phyloP scores from a whole-genome alignment of 1,140 invertebrate genomes.

The Ostrea edulis region DNA sequence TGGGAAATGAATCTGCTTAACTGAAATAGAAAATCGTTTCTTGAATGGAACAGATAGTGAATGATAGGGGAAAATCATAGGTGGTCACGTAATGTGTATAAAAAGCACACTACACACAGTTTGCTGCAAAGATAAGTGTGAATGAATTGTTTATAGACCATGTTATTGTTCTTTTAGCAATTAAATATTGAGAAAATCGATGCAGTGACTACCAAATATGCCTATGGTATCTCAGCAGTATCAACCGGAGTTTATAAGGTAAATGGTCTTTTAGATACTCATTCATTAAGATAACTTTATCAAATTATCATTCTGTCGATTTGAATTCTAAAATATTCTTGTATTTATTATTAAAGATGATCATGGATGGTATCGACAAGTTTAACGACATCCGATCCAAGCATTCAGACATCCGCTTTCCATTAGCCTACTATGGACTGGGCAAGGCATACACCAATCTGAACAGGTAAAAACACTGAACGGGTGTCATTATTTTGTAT shows the following conservation, averaged over 20 bases:
- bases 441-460: conserved; percentile 61
- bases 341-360: conserved; percentile 52
- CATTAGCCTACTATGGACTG: conserved; percentile 62
- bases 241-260: conserved; percentile 62
- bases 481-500: too few species aligned
- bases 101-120: too few species aligned
- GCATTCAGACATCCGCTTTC: conserved; percentile 53
- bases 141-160: conserved; percentile 4
- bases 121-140: too few species aligned
- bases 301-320: neutral
- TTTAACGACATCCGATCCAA: conserved; percentile 57
- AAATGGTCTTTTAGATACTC: neutral
- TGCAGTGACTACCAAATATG: conserved; percentile 61
- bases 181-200: conserved; percentile 42
- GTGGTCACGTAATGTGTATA: too few species aligned
- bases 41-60: too few species aligned
- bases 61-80: too few species aligned
- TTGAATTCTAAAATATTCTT: neutral
- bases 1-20: too few species aligned
- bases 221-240: conserved; percentile 60
- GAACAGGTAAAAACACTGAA: conserved; percentile 65
- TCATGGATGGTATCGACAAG: conserved; percentile 63
- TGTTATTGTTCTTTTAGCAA: conserved; percentile 28
- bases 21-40: too few species aligned
- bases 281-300: neutral